phyloP scores from a whole-genome alignment of 2,888 invertebrate genomes.

The Caenorhabditis becei region DNA sequence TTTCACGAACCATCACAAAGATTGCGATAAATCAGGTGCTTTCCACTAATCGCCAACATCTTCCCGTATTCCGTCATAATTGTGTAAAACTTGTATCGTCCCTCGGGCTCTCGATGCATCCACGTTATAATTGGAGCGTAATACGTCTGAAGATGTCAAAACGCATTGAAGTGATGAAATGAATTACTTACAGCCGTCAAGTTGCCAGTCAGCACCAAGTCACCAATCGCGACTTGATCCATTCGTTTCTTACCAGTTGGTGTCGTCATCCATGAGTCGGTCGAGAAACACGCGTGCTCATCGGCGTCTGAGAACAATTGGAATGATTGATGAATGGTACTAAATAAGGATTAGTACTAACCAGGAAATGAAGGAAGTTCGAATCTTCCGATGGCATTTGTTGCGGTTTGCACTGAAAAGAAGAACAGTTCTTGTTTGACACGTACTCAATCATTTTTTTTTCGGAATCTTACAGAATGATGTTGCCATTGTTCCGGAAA shows the following conservation, averaged over 20 bases:
- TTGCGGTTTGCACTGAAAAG: constrained; percentile 28
- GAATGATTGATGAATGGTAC: not conserved
- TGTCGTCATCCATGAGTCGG: constrained; percentile 70
- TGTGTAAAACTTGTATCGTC: constrained; percentile 58
- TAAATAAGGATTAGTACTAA: constrained; percentile 7
- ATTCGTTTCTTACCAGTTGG: constrained; percentile 67
- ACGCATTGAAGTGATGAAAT: constrained; percentile 2
- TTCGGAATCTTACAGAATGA: constrained; percentile 25
- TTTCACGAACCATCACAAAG: constrained; percentile 46
- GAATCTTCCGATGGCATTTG: constrained; percentile 21
- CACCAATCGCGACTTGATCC: constrained; percentile 67
- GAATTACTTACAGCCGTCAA: constrained; percentile 55
- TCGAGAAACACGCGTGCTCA: constrained; percentile 65
- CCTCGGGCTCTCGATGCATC: constrained; percentile 67
- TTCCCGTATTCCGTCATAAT: constrained; percentile 73
- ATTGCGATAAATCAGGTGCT: constrained; percentile 66
- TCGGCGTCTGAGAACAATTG: constrained; percentile 29
- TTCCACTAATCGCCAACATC: constrained; percentile 64
- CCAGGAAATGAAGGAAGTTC: constrained; percentile 35
- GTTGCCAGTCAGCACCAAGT: constrained; percentile 65
- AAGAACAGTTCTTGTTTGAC: not conserved
- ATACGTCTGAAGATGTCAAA: constrained; percentile 46
- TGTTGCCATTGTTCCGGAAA: not conserved
- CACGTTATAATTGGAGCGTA: constrained; percentile 64
- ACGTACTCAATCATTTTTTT: not conserved